Base-by-base conservation (phyloP, 1,140 invertebrate species). In the Drosophila pachea region DNA sequence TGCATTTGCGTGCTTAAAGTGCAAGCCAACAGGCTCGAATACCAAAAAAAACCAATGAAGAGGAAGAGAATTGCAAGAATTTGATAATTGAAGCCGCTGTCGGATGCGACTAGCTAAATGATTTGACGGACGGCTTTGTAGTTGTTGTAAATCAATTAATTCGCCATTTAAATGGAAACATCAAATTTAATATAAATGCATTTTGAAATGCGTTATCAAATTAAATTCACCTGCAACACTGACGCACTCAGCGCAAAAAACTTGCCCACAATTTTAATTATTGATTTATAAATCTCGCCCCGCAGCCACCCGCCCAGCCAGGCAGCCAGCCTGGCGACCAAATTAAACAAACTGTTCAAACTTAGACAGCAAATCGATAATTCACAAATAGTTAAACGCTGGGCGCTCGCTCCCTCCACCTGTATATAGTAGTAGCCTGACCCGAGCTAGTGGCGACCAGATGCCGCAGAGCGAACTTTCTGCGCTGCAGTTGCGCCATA, bases 91-190 rank as follows among this genome's bases (percentile, higher is more conserved):
- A 45, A 52, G 58, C 40, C 35, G 49, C 68, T 71, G 55, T 60
- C 56, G 60, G 11, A 29, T 70, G 59, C 52, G 49, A 54, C 62
- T 53, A 66, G 47, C 55, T 40, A 42, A 22, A 22, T 22, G 3
- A 22, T 22, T 42, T 67, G 50, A 40, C 43, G 16, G 63, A 31
- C 50, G 36, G 22, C 33, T 31, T 43, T 52, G n/a, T 12, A 14
- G 33, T 78, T 83, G 58, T 83, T 83, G 76, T 76, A 84, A 84
- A 78, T 50, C 73, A 84, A 83, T 83, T 84, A 83, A 84, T 79
- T 84, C 75, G 67, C 79, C 78, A 71, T 83, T 83, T 83, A 84
- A 83, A 84, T 79, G 78, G 76, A 83, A 76, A 83, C 76, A 83
- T 84, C 76, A 84, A 78, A 83, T 78, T 78, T 83, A 78, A 84